Conservation (phyloP, 35 echinoderm and acorn worm species). For the Heliocidaris erythrogramma region DNA sequence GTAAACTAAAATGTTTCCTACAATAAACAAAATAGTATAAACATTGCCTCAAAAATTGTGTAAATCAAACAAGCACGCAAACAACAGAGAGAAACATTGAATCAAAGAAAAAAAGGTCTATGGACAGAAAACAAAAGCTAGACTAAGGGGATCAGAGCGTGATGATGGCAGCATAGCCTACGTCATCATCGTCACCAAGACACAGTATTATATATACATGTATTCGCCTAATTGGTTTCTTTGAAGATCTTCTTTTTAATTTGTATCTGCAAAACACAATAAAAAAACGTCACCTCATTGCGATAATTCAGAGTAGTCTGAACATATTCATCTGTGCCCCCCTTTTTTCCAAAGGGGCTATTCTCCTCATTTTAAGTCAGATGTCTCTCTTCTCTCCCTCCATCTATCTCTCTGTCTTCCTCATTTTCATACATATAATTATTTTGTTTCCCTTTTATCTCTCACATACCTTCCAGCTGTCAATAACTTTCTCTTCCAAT, state of each 20-base stretch:
- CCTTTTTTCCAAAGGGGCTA: background rate
- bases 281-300: background rate
- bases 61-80: background rate
- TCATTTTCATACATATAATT: background rate
- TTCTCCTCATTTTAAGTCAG: background rate
- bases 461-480: too few relatives aligned
- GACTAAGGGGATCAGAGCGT: slow-evolving; percentile 52
- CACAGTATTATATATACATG: slow-evolving; percentile 47
- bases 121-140: background rate
- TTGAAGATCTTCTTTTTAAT: background rate
- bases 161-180: slow-evolving; percentile 29
- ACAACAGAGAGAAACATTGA: background rate
- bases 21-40: background rate
- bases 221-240: background rate
- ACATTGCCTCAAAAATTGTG: background rate
- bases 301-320: background rate
- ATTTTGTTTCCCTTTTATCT: background rate
- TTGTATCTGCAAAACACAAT: background rate
- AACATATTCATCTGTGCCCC: background rate
- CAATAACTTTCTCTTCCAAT: too few relatives aligned
- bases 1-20: background rate
- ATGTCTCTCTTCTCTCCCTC: background rate
- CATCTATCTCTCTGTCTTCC: background rate
- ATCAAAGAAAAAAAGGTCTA: background rate
- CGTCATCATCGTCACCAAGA: background rate